phyloP scores from a whole-genome alignment of 2,888 invertebrate species.

The Galeruca laticollis region DNA sequence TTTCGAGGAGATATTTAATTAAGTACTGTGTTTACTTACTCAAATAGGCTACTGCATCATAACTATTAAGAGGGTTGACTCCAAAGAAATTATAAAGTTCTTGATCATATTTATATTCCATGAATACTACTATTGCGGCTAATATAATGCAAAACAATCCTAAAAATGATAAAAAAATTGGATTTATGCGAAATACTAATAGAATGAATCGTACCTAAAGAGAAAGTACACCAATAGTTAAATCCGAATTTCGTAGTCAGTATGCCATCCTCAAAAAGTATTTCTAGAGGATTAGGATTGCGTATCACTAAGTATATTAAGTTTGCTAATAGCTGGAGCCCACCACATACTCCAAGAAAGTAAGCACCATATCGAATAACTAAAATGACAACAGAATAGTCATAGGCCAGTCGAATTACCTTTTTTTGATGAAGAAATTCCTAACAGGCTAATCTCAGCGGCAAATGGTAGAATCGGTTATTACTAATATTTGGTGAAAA shows the following conservation, averaged over 20 bases:
- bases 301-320: conserved; percentile 68
- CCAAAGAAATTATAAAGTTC: conserved; percentile 68
- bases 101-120: conserved; percentile 67
- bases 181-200: not conserved
- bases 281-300: conserved; percentile 68
- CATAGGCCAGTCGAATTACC: too few species aligned
- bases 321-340: conserved; percentile 68
- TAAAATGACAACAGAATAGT: too few species aligned
- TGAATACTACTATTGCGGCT: conserved; percentile 63
- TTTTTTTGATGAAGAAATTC: too few species aligned
- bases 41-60: conserved; percentile 67
- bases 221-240: conserved; percentile 69
- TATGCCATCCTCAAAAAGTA: conserved; percentile 68
- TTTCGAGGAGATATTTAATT: not conserved
- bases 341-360: conserved; percentile 67
- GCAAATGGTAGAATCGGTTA: too few species aligned
- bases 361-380: conserved; percentile 70
- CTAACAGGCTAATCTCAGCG: too few species aligned
- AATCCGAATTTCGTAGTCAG: conserved; percentile 67
- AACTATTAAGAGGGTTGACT: conserved; percentile 68
- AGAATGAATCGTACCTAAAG: conserved; percentile 64
- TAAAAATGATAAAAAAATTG: conserved; percentile 58
- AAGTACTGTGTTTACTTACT: conserved; percentile 60
- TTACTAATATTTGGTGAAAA: too few species aligned
- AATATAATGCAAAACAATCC: conserved; percentile 68